Evolutionary conservation across 2,888 invertebrate species (phyloP).

Genomic region (Noctua comes): DNA sequence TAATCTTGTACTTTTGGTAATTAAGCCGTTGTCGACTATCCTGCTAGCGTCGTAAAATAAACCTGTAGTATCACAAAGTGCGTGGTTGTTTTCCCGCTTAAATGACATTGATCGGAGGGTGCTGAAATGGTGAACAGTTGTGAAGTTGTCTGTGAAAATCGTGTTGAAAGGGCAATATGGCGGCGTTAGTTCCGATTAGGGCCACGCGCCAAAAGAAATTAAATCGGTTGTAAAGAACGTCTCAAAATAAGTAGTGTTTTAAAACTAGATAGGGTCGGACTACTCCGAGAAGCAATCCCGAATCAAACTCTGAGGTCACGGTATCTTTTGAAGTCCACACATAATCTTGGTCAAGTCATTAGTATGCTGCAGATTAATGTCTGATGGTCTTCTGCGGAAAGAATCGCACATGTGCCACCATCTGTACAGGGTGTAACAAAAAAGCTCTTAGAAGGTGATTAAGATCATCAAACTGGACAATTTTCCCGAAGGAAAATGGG

Average conservation of each 20-base stretch:
- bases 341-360: neutral
- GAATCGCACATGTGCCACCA: neutral
- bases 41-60: neutral
- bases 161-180: neutral
- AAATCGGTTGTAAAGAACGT: neutral
- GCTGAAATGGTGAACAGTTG: no score
- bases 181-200: neutral
- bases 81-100: neutral
- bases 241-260: neutral
- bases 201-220: neutral
- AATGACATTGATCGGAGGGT: no score
- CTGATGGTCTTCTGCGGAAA: neutral
- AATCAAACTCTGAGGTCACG: no score
- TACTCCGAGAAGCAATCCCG: neutral
- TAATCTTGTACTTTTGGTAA: neutral
- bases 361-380: neutral
- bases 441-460: neutral
- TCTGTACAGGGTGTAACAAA: neutral
- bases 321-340: neutral
- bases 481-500: neutral
- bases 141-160: neutral
- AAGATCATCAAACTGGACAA: neutral
- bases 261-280: neutral
- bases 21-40: neutral
- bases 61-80: neutral